Base-by-base conservation (phyloP, 2,888 invertebrate genomes). In the Syritta pipiens region DNA sequence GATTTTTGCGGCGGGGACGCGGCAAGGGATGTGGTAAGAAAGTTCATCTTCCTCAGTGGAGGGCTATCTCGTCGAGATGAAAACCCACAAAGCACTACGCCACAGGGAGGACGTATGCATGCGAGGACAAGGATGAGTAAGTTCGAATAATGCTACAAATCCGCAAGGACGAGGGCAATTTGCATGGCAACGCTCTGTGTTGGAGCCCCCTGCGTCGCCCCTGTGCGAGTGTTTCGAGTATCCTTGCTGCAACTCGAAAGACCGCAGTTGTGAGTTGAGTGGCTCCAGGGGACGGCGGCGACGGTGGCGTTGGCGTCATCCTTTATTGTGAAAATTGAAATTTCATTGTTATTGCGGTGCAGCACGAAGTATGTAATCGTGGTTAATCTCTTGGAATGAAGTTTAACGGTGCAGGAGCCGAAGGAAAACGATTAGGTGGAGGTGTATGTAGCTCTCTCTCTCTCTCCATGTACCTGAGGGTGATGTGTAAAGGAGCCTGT, bases 281-380 rank as follows among this genome's bases (percentile, higher is more conserved):
- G n/a, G n/a, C n/a, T n/a, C n/a, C n/a, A n/a, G n/a, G n/a, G n/a
- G n/a, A n/a, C n/a, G n/a, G n/a, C n/a, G n/a, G n/a, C n/a, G n/a
- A n/a, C n/a, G n/a, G n/a, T n/a, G n/a, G n/a, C n/a, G 51, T 28
- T 59, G 24, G 57, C 59, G 63, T 60, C 59, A 60, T 40, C 46
- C 35, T 69, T 51, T 69, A 26, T 79, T 79, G 79, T 67, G 79
- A 57, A 79, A 67, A 79, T 79, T 74, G 67, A 74, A 79, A 62
- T 74, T 79, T 79, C 67, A 74, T 74, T 55, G 67, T 67, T 72
- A 55, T 59, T 59, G 59, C 42, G 44, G 44, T 55, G 32, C 67
- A 53, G 57, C 28, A 49, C 55, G 65, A 51, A 67, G 55, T 37
- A 37, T 37, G 37, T 72, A 49, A 63, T 72, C 48, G 65, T 46